Conservation (phyloP, 2,888 invertebrate genomes). For the Smittia sp. region DNA sequence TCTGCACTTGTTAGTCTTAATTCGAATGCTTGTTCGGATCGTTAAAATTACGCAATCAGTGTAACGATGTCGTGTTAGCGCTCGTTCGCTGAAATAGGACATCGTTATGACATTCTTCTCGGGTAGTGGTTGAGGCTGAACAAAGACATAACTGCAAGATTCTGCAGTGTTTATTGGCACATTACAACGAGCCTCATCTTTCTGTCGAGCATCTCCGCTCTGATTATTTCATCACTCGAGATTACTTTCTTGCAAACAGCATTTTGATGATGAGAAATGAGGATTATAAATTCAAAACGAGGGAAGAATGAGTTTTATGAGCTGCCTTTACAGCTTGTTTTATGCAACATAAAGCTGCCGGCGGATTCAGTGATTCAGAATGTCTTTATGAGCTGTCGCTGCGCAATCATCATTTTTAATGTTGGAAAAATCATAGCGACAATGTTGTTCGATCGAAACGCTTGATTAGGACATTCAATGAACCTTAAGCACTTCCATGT, state of each 20-base stretch:
- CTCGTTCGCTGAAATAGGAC: neutral
- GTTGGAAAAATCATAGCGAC: neutral
- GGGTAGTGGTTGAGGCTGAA: neutral
- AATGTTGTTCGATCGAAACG: slow-evolving; percentile 3
- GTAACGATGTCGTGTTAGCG: slow-evolving; percentile 12
- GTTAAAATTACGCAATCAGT: slow-evolving; percentile 19
- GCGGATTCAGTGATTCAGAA: neutral
- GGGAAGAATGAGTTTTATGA: slow-evolving; percentile 23
- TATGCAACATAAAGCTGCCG: slow-evolving; percentile 27
- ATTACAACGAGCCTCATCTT: neutral
- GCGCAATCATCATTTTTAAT: neutral
- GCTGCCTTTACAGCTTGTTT: slow-evolving; percentile 16
- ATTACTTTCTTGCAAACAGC: slow-evolving; percentile 10
- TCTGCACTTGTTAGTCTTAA: slow-evolving; percentile 19
- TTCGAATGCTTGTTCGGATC: slow-evolving; percentile 2
- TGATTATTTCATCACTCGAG: neutral
- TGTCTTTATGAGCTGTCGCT: neutral
- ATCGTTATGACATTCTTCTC: neutral
- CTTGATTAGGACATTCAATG: neutral
- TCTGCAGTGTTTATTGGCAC: neutral
- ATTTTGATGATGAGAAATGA: slow-evolving; percentile 13
- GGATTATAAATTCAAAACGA: slow-evolving; percentile 13
- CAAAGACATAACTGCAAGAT: neutral
- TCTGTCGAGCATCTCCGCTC: neutral
- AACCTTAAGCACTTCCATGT: neutral